phyloP scores from a whole-genome alignment of 1,140 invertebrate genomes.

The Apolygus lucorum region DNA sequence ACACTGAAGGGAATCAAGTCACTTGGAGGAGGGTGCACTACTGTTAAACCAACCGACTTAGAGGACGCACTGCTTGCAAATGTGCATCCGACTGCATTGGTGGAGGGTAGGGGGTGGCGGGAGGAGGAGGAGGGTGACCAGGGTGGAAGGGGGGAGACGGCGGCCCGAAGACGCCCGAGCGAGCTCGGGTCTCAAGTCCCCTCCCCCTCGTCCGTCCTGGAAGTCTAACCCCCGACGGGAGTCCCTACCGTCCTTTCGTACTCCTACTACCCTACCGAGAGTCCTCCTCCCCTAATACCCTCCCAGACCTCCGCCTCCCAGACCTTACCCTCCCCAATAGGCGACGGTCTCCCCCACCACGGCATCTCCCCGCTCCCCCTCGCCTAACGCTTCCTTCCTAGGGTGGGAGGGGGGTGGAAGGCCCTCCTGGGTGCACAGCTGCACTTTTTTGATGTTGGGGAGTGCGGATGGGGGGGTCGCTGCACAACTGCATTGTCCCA shows the following conservation, averaged over 20 bases:
- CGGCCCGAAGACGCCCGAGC: slow-evolving; percentile 1
- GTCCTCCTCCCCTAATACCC: neutral
- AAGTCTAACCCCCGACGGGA: neutral
- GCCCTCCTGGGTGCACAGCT: neutral
- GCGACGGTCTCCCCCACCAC: neutral
- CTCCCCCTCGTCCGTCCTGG: neutral
- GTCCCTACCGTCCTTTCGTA: neutral
- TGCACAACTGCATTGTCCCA: neutral
- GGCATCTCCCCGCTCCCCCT: neutral
- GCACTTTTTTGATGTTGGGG: neutral
- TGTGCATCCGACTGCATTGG: slow-evolving; percentile 16
- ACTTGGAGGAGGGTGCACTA: slow-evolving; percentile 9
- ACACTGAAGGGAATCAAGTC: slow-evolving; percentile 2
- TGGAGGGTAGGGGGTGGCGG: neutral
- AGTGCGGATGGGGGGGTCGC: neutral
- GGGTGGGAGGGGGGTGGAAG: neutral
- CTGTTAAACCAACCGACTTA: slow-evolving; percentile 2
- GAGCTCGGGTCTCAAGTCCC: slow-evolving; percentile 10
- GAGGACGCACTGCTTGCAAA: slow-evolving; percentile 16
- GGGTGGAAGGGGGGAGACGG: slow-evolving; percentile 1
- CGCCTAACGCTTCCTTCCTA: neutral
- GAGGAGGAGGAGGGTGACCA: neutral
- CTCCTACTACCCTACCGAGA: slow-evolving; percentile 9
- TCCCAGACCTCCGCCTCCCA: neutral
- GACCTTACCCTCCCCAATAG: neutral